Evolutionary conservation across 23 tunicate genomes (phyloP).

Genomic region (Halocynthia roretzi): DNA sequence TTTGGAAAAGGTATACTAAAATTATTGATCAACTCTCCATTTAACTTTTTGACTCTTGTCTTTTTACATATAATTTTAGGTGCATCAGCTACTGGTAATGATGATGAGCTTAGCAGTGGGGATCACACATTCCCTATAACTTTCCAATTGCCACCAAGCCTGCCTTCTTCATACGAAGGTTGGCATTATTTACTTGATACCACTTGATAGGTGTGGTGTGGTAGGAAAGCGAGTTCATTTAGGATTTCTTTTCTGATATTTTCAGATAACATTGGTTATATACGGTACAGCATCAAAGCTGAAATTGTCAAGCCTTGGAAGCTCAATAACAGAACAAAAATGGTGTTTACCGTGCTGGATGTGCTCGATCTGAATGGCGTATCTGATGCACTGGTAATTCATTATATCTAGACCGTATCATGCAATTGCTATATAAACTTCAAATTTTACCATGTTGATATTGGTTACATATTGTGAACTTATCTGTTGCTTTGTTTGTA

Average conservation of each 20-base stretch:
- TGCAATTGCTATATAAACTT: neutral
- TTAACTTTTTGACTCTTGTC: neutral
- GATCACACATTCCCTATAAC: slow-evolving; percentile 46
- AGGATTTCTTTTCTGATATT: neutral
- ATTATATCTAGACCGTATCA: neutral
- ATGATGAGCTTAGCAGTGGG: slow-evolving; percentile 31
- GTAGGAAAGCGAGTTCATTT: neutral
- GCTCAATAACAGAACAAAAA: slow-evolving; percentile 34
- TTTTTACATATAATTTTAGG: neutral
- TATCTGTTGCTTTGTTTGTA: neutral
- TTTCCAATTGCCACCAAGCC: slow-evolving; percentile 41
- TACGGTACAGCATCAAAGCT: slow-evolving; percentile 36
- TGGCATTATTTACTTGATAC: neutral
- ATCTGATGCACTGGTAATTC: slow-evolving; percentile 28
- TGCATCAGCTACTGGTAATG: slow-evolving; percentile 8
- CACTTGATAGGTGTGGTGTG: neutral
- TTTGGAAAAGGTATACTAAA: slow-evolving; percentile 37
- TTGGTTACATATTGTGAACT: neutral
- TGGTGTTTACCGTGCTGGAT: slow-evolving; percentile 46
- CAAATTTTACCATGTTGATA: neutral
- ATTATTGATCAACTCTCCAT: neutral
- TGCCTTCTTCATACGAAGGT: slow-evolving; percentile 79
- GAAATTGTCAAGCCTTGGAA: slow-evolving; percentile 44
- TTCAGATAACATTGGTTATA: slow-evolving; percentile 30
- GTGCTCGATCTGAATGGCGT: slow-evolving; percentile 30